A percentile compares a stretch with the other conserved stretches of the same genome.
phyloP scores from a whole-genome alignment of 2,888 invertebrate genomes.

The Plebejus anna region DNA sequence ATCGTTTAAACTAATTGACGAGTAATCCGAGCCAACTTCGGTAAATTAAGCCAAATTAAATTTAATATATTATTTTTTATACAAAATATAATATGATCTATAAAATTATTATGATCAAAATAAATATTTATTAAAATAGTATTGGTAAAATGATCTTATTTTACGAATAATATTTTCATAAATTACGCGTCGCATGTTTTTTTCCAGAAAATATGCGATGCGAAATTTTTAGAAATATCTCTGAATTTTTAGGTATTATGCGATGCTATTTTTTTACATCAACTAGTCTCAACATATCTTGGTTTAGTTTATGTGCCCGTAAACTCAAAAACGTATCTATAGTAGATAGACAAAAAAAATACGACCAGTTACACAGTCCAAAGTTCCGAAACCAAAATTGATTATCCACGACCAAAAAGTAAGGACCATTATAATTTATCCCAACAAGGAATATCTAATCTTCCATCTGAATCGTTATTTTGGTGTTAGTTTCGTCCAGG shows the following conservation, averaged over 20 bases:
- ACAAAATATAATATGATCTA: neutral
- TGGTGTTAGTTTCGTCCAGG: slow-evolving; percentile 21
- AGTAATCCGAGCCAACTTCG: neutral
- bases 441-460: slow-evolving; percentile 24
- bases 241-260: too few relatives aligned
- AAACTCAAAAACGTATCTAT: neutral
- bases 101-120: neutral
- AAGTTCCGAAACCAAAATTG: neutral
- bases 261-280: neutral
- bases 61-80: neutral
- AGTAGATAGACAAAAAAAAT: neutral
- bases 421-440: slow-evolving; percentile 21
- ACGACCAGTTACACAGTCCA: neutral
- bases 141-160: too few relatives aligned
- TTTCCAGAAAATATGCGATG: too few relatives aligned
- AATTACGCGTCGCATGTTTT: too few relatives aligned
- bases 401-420: slow-evolving; percentile 12
- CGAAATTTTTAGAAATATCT: neutral
- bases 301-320: neutral
- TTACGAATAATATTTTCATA: too few relatives aligned
- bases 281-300: neutral
- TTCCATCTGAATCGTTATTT: slow-evolving; percentile 13
- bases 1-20: neutral
- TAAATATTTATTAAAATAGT: neutral
- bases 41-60: neutral